Evolutionary conservation across 2,888 invertebrate genomes (phyloP), one percentile per base, ranked within the genome.

Genomic region (Calephelis perditalis): DNA sequence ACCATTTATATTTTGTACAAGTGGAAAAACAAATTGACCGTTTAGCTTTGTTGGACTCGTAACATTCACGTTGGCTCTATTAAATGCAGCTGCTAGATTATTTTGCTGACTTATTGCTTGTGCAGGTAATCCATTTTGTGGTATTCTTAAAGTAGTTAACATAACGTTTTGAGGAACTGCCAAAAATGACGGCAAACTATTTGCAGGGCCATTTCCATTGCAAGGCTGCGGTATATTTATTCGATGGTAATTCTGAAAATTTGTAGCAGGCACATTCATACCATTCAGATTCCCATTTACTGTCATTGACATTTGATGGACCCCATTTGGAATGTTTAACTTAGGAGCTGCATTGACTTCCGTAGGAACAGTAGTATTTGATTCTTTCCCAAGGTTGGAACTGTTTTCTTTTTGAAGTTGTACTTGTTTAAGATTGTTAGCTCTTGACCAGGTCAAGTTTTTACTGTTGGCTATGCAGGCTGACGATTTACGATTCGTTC

Each of bases 1-100:
- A 63, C 91, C 91, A 63, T 91, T 91, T 62, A 91, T 82, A 82
- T 93, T 93, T 69, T 93, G 93, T 77, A 93, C 80, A 56, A 93
- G 81, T 2, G 93, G 93, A 76, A 93, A 90, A 66, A 93, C 92
- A 73, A 92, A 92, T 75, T 79, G 92, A 65, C 86, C 88, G 65
- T 89, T 91, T 52, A 91, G 71, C 73, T 91, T 91, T 8, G 88
- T 85, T 43, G 90, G 89, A 72, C 90, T 91, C 61, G 86, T 71
- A 40, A 90, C 86, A 65, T 84, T 87, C 60, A 89, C 85, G 69
- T 88, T 87, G 62, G 79, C 70, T 67, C 84, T 75, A 68, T 81
- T 84, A 68, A 82, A 89, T 65, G 84, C 52, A 26, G 52, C 73
- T 65, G 79, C 71, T 75, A 87, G 78, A 68, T 83, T 84, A 68